These are phyloP conservation scores for Pegoplata infirma DNA, from an alignment of 2,888 invertebrate genomes.

Conservation along the genomic window DNA sequence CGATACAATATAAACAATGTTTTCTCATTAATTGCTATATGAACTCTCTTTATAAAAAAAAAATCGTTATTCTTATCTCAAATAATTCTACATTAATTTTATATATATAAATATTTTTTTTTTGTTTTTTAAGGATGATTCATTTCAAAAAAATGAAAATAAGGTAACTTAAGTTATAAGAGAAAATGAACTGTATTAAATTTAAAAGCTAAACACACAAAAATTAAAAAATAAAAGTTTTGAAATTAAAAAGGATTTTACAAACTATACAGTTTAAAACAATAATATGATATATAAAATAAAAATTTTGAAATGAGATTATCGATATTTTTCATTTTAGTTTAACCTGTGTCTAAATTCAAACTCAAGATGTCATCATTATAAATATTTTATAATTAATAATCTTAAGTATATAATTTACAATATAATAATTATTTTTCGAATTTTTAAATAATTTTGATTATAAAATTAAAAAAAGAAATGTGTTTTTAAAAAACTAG, in stretches of 20 bases:
- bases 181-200: background rate
- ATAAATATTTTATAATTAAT: conserved; percentile 22
- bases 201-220: conserved; percentile 24
- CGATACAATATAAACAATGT: conserved; percentile 54
- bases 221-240: conserved; percentile 33
- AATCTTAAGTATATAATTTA: conserved; percentile 38
- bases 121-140: background rate
- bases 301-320: conserved; percentile 36
- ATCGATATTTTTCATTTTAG: conserved; percentile 1
- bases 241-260: conserved; percentile 40
- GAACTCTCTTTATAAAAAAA: conserved; percentile 42
- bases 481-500: conserved; percentile 21
- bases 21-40: conserved; percentile 37
- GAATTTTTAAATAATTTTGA: conserved; percentile 53
- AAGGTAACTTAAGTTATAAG: conserved; percentile 25
- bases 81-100: conserved; percentile 47
- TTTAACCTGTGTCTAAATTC: conserved; percentile 8
- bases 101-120: conserved; percentile 18
- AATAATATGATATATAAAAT: conserved; percentile 48
- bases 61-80: conserved; percentile 30
- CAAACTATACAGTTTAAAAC: conserved; percentile 61
- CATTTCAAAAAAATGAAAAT: conserved; percentile 30
- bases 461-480: conserved; percentile 57
- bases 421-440: conserved; percentile 42
- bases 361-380: conserved; percentile 7